These are phyloP conservation scores for Scaptomyza parva DNA, from an alignment of 2,888 invertebrate genomes.

Conservation along the genomic window DNA sequence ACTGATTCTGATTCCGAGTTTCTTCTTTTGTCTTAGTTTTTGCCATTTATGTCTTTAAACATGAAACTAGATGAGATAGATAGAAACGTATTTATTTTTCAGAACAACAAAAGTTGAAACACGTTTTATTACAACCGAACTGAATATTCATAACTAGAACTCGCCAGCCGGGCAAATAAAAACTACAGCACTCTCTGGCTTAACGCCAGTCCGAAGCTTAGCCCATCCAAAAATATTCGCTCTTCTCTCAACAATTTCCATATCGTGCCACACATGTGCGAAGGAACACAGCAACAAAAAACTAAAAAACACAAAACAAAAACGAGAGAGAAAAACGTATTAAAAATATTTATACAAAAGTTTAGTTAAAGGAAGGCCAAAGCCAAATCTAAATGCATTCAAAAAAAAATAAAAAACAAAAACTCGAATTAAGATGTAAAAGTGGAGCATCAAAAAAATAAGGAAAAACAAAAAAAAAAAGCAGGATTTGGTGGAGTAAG, in stretches of 20 bases:
- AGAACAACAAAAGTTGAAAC: conserved; percentile 7
- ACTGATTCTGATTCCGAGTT: conserved; percentile 19
- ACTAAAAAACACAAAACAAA: conserved; percentile 15
- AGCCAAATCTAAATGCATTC: conserved; percentile 38
- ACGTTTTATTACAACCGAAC: conserved; percentile 53
- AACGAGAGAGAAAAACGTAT: conserved; percentile 22
- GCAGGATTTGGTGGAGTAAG: no score
- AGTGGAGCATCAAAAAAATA: conserved; percentile 32
- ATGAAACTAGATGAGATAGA: no score
- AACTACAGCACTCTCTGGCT: conserved; percentile 27
- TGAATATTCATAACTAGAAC: conserved; percentile 52
- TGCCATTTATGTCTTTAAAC: conserved; percentile 24
- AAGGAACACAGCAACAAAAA: conserved; percentile 2
- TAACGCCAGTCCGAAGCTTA: no score
- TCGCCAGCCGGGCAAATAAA: conserved; percentile 18
- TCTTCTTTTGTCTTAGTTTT: neutral
- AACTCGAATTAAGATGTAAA: conserved; percentile 34
- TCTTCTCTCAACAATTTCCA: conserved; percentile 57
- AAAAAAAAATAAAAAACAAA: conserved; percentile 32
- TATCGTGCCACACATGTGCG: conserved; percentile 56
- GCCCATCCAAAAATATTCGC: conserved; percentile 22
- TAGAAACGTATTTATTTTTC: conserved; percentile 2
- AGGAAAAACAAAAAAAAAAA: conserved; percentile 10
- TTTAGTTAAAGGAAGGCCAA: conserved; percentile 40
- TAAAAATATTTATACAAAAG: conserved; percentile 33